Evolutionary conservation across 2,888 invertebrate genomes (phyloP).

Genomic region (Pandemis corylana): DNA sequence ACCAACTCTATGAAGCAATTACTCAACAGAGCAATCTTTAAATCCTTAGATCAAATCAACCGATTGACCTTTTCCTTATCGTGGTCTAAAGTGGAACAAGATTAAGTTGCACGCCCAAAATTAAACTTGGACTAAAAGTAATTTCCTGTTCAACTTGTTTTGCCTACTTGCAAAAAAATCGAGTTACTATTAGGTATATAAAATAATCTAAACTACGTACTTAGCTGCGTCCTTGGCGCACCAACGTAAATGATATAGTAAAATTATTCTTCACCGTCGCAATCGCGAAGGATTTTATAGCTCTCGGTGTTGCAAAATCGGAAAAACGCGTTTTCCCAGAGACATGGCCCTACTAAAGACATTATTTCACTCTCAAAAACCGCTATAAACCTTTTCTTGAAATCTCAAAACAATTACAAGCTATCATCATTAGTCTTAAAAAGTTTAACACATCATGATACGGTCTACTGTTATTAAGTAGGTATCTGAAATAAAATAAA

Average conservation of each 20-base stretch:
- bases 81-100: conserved; percentile 9
- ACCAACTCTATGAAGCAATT: conserved; percentile 31
- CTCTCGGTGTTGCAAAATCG: too few species aligned
- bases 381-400: too few species aligned
- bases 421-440: too few species aligned
- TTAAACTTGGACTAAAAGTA: conserved; percentile 16
- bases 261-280: conserved; percentile 29
- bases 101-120: conserved; percentile 23
- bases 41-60: conserved; percentile 12
- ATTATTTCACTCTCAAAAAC: too few species aligned
- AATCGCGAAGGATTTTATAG: conserved; percentile 18
- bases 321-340: too few species aligned
- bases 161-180: conserved; percentile 24
- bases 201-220: conserved; percentile 30
- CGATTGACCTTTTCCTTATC: conserved; percentile 38
- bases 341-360: too few species aligned
- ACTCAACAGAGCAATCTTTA: conserved; percentile 12
- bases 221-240: conserved; percentile 25
- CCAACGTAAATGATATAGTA: conserved; percentile 14
- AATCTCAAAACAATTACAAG: too few species aligned
- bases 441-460: too few species aligned
- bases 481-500: too few species aligned
- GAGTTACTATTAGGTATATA: conserved; percentile 25
- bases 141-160: conserved; percentile 36
- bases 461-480: too few species aligned